Evolutionary conservation across 1,140 invertebrate genomes (phyloP).

Genomic region (Euura saliciscinereae): DNA sequence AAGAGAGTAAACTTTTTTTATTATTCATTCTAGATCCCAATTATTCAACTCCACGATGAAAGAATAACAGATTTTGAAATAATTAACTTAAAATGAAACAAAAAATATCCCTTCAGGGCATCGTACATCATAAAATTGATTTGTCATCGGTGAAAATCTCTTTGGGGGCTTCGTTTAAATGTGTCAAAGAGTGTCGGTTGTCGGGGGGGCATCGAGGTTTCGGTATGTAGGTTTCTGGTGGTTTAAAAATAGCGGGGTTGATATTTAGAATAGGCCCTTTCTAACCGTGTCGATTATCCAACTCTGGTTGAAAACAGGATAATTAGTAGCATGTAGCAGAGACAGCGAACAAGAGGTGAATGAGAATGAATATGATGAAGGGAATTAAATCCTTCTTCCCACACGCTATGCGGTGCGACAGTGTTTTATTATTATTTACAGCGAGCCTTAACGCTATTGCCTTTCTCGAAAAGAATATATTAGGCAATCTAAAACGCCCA

Average conservation of each 20-base stretch:
- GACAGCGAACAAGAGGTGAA: background rate
- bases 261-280: conserved; percentile 47
- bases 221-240: conserved; percentile 53
- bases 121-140: no score
- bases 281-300: conserved; percentile 35
- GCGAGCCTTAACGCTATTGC: background rate
- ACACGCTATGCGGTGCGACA: no score
- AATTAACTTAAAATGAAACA: no score
- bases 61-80: no score
- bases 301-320: conserved; percentile 11
- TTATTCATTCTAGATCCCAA: no score
- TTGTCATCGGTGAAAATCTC: no score
- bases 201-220: conserved; percentile 17
- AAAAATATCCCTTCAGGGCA: no score
- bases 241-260: conserved; percentile 53
- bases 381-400: no score
- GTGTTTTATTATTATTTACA: no score
- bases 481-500: conserved; percentile 27
- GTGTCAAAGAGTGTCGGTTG: conserved; percentile 5
- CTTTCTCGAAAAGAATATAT: conserved; percentile 17
- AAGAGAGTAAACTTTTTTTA: no score
- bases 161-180: background rate
- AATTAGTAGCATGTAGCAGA: background rate
- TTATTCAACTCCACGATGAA: no score
- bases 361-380: background rate